Evolutionary conservation across 2,113 vertebrate genomes (phyloP).

Genomic region (Hiodon tergisus): DNA sequence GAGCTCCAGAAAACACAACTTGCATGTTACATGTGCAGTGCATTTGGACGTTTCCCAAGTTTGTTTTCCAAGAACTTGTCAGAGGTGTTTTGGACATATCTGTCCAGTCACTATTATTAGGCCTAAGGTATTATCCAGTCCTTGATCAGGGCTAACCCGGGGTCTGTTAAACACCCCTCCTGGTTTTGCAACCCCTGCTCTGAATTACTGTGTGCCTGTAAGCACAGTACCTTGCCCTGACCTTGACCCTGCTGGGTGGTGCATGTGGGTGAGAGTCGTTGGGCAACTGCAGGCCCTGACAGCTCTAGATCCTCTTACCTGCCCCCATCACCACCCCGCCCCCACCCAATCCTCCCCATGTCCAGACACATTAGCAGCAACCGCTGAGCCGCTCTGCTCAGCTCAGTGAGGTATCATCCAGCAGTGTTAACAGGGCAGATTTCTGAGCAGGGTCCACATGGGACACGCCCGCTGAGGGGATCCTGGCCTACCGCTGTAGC

Average conservation of each 20-base stretch:
- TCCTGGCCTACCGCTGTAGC: background rate
- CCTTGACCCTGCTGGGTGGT: background rate
- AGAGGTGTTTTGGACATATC: no score
- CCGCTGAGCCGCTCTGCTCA: background rate
- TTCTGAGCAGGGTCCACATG: background rate
- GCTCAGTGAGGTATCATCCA: background rate
- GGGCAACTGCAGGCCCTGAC: background rate
- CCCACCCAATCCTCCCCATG: background rate
- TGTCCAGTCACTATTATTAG: no score
- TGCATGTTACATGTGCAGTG: no score
- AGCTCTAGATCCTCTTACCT: background rate
- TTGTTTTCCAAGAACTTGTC: no score
- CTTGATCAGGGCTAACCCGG: no score
- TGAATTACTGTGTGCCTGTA: no score
- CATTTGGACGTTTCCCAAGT: no score
- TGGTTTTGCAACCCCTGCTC: no score
- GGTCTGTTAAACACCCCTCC: no score
- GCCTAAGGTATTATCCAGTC: no score
- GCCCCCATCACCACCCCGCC: background rate
- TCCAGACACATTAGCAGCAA: background rate
- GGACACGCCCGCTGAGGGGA: background rate
- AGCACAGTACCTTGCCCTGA: no score
- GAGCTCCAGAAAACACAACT: no score
- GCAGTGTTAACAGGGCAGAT: background rate
- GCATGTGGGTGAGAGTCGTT: background rate